phyloP scores from a whole-genome alignment of 2,888 invertebrate genomes.

The Mylabris sibirica region DNA sequence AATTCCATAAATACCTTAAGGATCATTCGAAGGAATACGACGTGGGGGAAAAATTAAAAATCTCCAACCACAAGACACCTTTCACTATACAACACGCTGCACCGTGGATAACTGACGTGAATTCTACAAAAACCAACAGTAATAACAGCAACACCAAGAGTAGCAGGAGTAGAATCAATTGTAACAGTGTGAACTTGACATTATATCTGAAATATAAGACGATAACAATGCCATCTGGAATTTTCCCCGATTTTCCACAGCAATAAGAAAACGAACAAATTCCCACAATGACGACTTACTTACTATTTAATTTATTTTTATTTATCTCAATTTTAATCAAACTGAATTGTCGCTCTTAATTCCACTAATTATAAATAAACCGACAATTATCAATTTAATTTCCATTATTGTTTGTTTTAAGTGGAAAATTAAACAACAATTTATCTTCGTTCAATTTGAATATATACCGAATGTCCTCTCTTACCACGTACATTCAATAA shows the following conservation, averaged over 20 bases:
- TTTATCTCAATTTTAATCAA: too few relatives aligned
- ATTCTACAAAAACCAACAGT: not conserved
- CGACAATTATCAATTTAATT: too few relatives aligned
- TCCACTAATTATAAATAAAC: too few relatives aligned
- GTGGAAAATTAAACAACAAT: not conserved
- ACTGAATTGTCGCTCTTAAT: too few relatives aligned
- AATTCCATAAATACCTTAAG: not conserved
- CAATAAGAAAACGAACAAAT: not conserved
- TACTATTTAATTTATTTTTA: too few relatives aligned
- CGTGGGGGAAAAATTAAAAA: too few relatives aligned
- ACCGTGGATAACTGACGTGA: not conserved
- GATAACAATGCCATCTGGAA: not conserved
- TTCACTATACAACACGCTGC: not conserved
- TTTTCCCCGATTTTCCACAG: not conserved
- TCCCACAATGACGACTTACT: not conserved
- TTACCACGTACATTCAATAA: too few relatives aligned
- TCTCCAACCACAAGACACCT: not conserved
- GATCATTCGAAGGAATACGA: too few relatives aligned
- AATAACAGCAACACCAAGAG: not conserved
- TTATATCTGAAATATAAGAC: not conserved
- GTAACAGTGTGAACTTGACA: not conserved
- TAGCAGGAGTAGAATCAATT: not conserved
- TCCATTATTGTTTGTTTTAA: too few relatives aligned
- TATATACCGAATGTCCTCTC: too few relatives aligned
- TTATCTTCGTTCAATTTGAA: too few relatives aligned